phyloP scores from a whole-genome alignment of 2,888 invertebrate species.

The Hedychridium roseum region DNA sequence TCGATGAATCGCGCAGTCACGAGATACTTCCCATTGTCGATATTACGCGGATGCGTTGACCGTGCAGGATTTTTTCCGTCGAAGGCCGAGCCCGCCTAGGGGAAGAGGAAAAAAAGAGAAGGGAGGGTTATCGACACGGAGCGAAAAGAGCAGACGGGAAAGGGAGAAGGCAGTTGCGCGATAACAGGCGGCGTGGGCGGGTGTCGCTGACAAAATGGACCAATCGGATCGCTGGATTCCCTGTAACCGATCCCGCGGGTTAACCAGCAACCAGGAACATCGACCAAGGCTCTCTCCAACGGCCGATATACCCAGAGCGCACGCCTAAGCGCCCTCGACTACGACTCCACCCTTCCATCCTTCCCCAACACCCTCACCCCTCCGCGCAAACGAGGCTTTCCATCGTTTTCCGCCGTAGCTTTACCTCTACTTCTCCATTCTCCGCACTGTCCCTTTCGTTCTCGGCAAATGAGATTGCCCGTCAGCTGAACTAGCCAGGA shows the following conservation, averaged over 20 bases:
- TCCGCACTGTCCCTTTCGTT: background rate
- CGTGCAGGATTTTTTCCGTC: slow-evolving; percentile 25
- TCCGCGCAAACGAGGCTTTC: too few relatives aligned
- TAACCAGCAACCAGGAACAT: slow-evolving; percentile 52
- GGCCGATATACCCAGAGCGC: slow-evolving; percentile 49
- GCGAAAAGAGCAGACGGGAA: slow-evolving; percentile 10
- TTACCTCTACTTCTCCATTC: slow-evolving; percentile 33
- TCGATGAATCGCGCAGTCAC: slow-evolving; percentile 34
- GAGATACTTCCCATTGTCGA: slow-evolving; percentile 36
- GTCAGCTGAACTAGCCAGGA: too few relatives aligned
- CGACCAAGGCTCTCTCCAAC: slow-evolving; percentile 50
- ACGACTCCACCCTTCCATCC: slow-evolving; percentile 43
- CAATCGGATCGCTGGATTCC: slow-evolving; percentile 51
- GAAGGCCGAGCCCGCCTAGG: slow-evolving; percentile 31
- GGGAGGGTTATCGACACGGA: slow-evolving; percentile 32
- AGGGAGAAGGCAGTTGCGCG: slow-evolving; percentile 37
- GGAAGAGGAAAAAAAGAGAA: slow-evolving; percentile 13
- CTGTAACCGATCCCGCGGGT: slow-evolving; percentile 63
- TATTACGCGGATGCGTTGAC: slow-evolving; percentile 28
- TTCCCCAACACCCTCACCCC: slow-evolving; percentile 33
- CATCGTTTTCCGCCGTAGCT: too few relatives aligned
- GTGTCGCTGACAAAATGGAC: slow-evolving; percentile 62
- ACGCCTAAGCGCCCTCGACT: slow-evolving; percentile 46
- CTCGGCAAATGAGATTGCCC: background rate
- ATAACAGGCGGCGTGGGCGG: slow-evolving; percentile 61